Evolutionary conservation across 2,113 vertebrate species (phyloP).

Genomic region (Lycaon pictus): DNA sequence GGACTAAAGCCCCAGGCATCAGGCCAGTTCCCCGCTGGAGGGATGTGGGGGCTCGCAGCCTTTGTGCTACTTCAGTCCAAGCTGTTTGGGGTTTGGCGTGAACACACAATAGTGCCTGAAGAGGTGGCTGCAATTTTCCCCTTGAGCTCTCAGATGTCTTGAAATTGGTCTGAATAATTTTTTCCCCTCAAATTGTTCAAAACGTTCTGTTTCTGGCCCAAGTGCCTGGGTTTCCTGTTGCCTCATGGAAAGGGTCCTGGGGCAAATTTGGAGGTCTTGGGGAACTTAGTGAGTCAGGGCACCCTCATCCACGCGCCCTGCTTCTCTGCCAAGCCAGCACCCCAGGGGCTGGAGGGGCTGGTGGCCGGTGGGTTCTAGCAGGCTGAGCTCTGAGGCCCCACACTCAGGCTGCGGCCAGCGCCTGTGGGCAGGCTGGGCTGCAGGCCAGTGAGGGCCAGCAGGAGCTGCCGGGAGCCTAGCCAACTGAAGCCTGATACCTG

Average conservation of each 20-base stretch:
- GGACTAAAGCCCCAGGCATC: not conserved
- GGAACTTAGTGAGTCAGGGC: slow-evolving; percentile 17
- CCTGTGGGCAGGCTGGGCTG: slow-evolving; percentile 54
- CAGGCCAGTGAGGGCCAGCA: not conserved
- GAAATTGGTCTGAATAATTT: slow-evolving; percentile 81
- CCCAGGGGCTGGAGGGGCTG: not conserved
- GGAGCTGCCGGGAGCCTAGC: slow-evolving; percentile 44
- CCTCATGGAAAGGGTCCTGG: slow-evolving; percentile 67
- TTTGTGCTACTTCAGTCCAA: slow-evolving; percentile 28
- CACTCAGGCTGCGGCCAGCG: not conserved
- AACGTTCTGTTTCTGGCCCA: slow-evolving; percentile 75
- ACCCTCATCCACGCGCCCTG: not conserved
- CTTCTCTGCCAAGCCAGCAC: slow-evolving; percentile 27
- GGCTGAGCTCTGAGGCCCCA: not conserved
- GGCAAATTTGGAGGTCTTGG: slow-evolving; percentile 60
- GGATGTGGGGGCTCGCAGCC: not conserved
- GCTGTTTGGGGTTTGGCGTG: slow-evolving; percentile 72
- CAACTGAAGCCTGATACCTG: slow-evolving; percentile 73
- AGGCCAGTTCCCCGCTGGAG: slow-evolving; percentile 26
- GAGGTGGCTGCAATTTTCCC: slow-evolving; percentile 73
- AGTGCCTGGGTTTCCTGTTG: slow-evolving; percentile 69
- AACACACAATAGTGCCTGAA: slow-evolving; percentile 46
- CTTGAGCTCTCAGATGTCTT: slow-evolving; percentile 82
- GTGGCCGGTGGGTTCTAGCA: not conserved
- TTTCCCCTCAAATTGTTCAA: slow-evolving; percentile 81